Conservation (phyloP, 2,797 vertebrate genomes). For the Semotilus atromaculatus region DNA sequence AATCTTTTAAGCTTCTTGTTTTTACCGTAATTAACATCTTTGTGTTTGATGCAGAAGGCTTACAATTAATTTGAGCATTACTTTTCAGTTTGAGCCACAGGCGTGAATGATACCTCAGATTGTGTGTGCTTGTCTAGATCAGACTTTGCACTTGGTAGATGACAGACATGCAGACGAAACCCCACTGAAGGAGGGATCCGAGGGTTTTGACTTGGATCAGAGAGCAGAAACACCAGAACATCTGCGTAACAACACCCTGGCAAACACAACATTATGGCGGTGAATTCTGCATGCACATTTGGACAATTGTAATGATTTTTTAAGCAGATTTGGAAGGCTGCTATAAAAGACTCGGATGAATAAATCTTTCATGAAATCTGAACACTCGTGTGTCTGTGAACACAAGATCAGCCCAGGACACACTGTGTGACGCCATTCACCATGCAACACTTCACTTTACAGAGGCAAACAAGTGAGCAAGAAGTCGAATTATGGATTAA, state of each 20-base stretch:
- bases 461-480: neutral
- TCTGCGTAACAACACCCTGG: neutral
- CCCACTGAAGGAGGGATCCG: neutral
- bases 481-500: neutral
- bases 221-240: neutral
- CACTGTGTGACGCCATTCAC: neutral
- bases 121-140: neutral
- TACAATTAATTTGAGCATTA: neutral
- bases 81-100: neutral
- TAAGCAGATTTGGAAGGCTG: constrained; percentile 14
- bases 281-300: neutral
- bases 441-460: neutral
- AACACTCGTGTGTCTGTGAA: constrained; percentile 7
- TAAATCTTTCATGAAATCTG: constrained; percentile 24
- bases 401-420: neutral
- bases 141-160: neutral
- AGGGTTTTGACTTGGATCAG: neutral
- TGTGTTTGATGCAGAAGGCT: constrained; percentile 1
- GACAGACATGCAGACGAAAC: neutral
- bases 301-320: neutral
- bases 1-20: constrained; percentile 78
- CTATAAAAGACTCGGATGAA: constrained; percentile 3
- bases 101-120: neutral
- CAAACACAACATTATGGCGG: neutral
- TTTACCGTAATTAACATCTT: constrained; percentile 76